Conservation (phyloP, 2,797 vertebrate species). For the Poecilia gillii region DNA sequence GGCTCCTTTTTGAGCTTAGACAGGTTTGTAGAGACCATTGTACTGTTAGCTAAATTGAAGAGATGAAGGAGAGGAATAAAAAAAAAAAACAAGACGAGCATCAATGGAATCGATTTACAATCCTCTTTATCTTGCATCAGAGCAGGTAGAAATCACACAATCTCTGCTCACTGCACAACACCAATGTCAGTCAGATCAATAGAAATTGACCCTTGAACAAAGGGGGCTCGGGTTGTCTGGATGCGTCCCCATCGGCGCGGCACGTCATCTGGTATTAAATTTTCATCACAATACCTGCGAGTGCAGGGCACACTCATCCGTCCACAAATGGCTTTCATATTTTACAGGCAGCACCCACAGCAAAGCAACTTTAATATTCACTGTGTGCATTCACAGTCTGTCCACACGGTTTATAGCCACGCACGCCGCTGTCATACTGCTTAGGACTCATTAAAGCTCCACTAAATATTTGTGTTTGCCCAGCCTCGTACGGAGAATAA, state of each 20-base stretch:
- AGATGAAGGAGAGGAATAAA: constrained; percentile 44
- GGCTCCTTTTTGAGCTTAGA: constrained; percentile 38
- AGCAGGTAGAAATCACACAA: constrained; percentile 78
- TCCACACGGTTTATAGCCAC: constrained; percentile 49
- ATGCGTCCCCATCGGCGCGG: constrained; percentile 47
- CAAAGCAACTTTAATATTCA: constrained; percentile 58
- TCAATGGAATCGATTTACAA: constrained; percentile 82
- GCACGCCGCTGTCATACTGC: constrained; percentile 61
- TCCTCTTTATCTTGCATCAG: constrained; percentile 80
- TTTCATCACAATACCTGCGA: constrained; percentile 61
- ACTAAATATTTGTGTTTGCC: constrained; percentile 39
- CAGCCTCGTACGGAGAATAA: constrained; percentile 18
- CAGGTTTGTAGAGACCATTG: constrained; percentile 68
- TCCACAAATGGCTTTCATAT: constrained; percentile 68
- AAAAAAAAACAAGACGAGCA: constrained; percentile 38
- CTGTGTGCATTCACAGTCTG: constrained; percentile 38
- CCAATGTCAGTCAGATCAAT: constrained; percentile 82
- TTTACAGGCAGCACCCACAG: constrained; percentile 43
- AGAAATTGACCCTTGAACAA: constrained; percentile 72
- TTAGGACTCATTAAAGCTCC: constrained; percentile 52
- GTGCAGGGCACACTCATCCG: constrained; percentile 55
- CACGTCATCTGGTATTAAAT: constrained; percentile 63
- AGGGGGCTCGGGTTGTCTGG: constrained; percentile 59
- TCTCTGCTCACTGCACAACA: constrained; percentile 73
- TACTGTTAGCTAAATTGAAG: constrained; percentile 73